phyloP scores from a whole-genome alignment of 2,113 vertebrate genomes.

The Halichoerus grypus region DNA sequence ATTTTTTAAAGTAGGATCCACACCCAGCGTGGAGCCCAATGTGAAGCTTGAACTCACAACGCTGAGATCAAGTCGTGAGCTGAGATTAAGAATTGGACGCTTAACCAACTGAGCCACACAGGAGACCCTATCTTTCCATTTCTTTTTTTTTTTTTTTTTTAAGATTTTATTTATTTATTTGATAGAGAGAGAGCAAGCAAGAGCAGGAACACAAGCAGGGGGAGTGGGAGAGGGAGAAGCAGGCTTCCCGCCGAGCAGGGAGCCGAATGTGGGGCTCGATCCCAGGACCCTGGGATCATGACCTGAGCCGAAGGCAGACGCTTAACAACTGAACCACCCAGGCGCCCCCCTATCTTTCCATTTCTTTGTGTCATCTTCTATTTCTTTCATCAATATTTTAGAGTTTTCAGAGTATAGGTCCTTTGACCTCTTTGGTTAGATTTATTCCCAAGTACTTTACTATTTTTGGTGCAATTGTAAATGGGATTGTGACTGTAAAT shows the following conservation, averaged over 20 bases:
- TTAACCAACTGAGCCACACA: no score
- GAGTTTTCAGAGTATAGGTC: neutral
- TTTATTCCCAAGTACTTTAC: neutral
- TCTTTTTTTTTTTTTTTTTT: no score
- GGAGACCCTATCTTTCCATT: neutral
- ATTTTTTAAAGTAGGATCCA: no score
- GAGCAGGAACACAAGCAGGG: no score
- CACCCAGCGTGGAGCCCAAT: no score
- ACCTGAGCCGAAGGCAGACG: neutral
- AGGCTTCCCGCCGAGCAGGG: neutral
- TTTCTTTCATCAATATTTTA: neutral
- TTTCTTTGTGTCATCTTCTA: neutral
- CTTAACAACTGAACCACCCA: neutral
- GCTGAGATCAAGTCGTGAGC: no score
- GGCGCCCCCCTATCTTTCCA: neutral
- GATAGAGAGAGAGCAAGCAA: no score
- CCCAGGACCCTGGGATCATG: neutral
- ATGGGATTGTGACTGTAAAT: neutral
- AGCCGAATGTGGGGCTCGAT: neutral
- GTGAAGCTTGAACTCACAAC: no score
- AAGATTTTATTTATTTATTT: no score
- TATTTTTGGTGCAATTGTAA: neutral
- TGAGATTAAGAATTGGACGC: no score
- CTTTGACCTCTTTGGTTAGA: neutral
- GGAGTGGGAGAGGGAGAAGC: no score